These are phyloP conservation scores for Pinctada fucata DNA, from an alignment of 2,888 invertebrate genomes.

Conservation along the genomic window DNA sequence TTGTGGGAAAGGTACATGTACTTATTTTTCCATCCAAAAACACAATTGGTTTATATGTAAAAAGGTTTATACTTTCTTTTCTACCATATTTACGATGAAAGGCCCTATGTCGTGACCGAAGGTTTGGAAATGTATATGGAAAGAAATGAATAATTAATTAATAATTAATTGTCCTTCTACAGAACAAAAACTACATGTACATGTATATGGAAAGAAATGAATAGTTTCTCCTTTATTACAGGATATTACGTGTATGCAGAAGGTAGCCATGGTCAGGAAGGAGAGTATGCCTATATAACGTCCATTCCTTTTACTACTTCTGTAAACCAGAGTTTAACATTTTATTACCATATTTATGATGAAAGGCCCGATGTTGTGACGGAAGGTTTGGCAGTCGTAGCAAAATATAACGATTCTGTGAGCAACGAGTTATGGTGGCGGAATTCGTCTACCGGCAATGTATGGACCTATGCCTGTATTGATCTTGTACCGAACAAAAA, in stretches of 20 bases:
- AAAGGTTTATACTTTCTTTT: slow-evolving; percentile 35
- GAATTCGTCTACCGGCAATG: slow-evolving; percentile 43
- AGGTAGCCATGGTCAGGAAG: slow-evolving; percentile 49
- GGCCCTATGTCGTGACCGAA: not conserved
- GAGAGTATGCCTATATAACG: slow-evolving; percentile 49
- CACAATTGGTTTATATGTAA: no score
- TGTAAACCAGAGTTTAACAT: slow-evolving; percentile 51
- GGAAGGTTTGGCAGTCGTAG: slow-evolving; percentile 26
- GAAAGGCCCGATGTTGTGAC: slow-evolving; percentile 2
- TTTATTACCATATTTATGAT: slow-evolving; percentile 61
- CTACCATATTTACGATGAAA: slow-evolving; percentile 56
- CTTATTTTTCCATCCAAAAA: no score
- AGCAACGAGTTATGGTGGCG: slow-evolving; percentile 39
- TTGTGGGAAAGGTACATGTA: no score
- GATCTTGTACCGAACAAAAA: slow-evolving; percentile 48
- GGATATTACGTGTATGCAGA: slow-evolving; percentile 66
- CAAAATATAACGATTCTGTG: slow-evolving; percentile 12
- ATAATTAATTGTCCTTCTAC: no score
- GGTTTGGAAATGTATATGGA: slow-evolving; percentile 30
- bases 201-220: not conserved
- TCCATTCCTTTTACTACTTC: slow-evolving; percentile 53
- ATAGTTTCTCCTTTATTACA: slow-evolving; percentile 38
- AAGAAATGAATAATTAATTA: no score
- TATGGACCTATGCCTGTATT: slow-evolving; percentile 56
- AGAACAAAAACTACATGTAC: slow-evolving; percentile 2